A percentile compares a stretch with the other conserved stretches of the same genome.
phyloP scores from a whole-genome alignment of 2,888 invertebrate species.

The Polietes domitor region DNA sequence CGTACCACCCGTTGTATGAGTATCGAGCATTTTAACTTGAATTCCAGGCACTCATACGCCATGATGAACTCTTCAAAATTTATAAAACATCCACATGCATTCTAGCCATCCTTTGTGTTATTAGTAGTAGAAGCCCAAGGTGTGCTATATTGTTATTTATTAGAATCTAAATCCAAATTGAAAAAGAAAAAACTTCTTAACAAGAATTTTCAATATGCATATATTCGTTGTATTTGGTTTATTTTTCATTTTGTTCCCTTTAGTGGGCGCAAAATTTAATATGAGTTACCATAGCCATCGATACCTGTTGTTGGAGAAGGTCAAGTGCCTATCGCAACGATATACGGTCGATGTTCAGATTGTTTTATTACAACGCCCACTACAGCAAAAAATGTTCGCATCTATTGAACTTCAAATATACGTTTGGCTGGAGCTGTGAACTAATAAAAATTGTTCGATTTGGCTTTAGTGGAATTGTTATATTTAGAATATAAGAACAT shows the following conservation, averaged over 20 bases:
- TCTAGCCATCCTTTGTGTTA: background rate
- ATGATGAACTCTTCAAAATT: background rate
- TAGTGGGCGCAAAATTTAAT: background rate
- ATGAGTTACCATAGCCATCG: background rate
- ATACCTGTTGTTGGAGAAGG: background rate
- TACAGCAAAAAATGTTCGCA: background rate
- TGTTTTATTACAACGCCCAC: background rate
- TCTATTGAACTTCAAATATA: slow-evolving; percentile 12
- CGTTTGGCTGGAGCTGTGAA: background rate
- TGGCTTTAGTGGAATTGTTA: background rate
- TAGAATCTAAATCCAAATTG: background rate
- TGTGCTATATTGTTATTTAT: background rate
- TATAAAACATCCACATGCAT: background rate
- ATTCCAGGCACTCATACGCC: background rate
- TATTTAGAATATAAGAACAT: background rate
- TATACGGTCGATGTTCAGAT: too few relatives aligned
- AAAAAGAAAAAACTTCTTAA: background rate
- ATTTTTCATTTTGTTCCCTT: background rate
- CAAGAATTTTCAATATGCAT: background rate
- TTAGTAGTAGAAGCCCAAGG: slow-evolving; percentile 5
- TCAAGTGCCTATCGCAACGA: background rate
- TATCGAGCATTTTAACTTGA: too few relatives aligned
- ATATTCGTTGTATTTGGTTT: background rate
- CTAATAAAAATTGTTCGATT: background rate
- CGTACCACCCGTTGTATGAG: background rate